These are phyloP conservation scores for Stenotaenia linearis DNA, from an alignment of 2,888 invertebrate species.

Conservation along the genomic window DNA sequence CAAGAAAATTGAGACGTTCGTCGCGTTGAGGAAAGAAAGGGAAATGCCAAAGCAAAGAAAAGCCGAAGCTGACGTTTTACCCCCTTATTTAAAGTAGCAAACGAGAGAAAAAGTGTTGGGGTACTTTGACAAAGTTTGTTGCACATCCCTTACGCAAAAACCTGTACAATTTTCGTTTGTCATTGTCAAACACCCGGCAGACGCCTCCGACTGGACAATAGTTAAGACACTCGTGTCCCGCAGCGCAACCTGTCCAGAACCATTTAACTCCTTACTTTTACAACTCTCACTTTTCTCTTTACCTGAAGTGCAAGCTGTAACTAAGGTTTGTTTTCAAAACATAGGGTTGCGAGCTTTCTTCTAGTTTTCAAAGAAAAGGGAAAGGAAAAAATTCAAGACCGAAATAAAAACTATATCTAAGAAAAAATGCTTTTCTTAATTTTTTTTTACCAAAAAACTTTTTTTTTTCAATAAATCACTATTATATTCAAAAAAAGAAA, in stretches of 20 bases:
- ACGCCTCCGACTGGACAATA: constrained; percentile 21
- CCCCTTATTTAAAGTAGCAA: neutral
- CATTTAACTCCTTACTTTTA: constrained; percentile 11
- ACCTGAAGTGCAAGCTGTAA: neutral
- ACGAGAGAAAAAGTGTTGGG: constrained; percentile 22
- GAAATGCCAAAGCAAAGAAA: neutral
- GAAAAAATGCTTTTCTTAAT: neutral
- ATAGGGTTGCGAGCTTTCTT: neutral
- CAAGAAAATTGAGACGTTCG: constrained; percentile 22
- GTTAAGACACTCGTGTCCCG: constrained; percentile 13
- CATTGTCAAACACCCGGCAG: constrained; percentile 27
- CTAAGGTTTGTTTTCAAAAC: constrained; percentile 10
- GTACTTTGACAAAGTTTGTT: neutral
- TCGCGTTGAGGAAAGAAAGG: neutral
- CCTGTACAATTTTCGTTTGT: constrained; percentile 28
- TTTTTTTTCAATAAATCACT: neutral
- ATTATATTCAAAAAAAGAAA: neutral
- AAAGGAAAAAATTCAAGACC: neutral
- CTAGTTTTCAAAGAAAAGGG: neutral
- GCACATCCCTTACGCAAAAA: constrained; percentile 28
- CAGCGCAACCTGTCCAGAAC: constrained; percentile 1
- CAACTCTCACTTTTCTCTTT: constrained; percentile 16
- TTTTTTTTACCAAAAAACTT: neutral
- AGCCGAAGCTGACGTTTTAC: constrained; percentile 8
- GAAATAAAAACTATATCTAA: neutral